Evolutionary conservation across 2,888 invertebrate genomes (phyloP), one percentile per base, ranked within the genome.

Genomic region (Podabrus alpinus): DNA sequence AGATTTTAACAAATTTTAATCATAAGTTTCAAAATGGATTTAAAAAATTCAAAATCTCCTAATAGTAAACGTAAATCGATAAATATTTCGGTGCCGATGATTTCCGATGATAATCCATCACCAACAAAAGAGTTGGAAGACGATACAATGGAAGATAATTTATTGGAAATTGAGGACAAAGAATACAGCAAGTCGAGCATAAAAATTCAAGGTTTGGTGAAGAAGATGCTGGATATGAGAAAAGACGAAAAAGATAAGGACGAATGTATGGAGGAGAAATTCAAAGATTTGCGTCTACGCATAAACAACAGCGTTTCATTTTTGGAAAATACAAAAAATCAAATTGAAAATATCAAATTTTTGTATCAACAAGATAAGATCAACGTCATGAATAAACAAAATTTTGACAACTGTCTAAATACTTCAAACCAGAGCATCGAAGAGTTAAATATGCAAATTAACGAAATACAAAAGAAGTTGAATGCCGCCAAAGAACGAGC

Each of bases 341-440:
- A 85, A 68, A 84, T 87, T 45, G 84, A 86, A 61, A 86, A 86
- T 72, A 80, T 87, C 13, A 84, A 85, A 73, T 85, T 85, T 74
- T 80, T 84, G 7, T 85, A 84, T 71, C 84, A 85, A 72, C 78
- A 80, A 24, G 83, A 86, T 73, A 75, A 84, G 21, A 70, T 80
- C 15, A 83, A 84, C 21, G 78, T 83, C 69, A 74, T 81, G 9
- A 72, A 76, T 11, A 74, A 76, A 16, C 68, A 75, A 3, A 74
- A 79, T n/a, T 78, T 80, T 15, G 81, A 80, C 29, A 76, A 80
- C 15, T 82, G 79, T 59, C 72, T 82, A 1, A 74, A 79, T n/a
- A 78, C 79, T 19, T 76, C 80, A n/a, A 75, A 79, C 64, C 79
- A 81, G 72, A 81, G 66, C 9, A 83, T 83, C 67, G 83, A 85